A percentile compares a stretch with the other conserved stretches of the same genome.
Conservation (phyloP, 1,140 invertebrate genomes). For the Drosophila ananassae region DNA sequence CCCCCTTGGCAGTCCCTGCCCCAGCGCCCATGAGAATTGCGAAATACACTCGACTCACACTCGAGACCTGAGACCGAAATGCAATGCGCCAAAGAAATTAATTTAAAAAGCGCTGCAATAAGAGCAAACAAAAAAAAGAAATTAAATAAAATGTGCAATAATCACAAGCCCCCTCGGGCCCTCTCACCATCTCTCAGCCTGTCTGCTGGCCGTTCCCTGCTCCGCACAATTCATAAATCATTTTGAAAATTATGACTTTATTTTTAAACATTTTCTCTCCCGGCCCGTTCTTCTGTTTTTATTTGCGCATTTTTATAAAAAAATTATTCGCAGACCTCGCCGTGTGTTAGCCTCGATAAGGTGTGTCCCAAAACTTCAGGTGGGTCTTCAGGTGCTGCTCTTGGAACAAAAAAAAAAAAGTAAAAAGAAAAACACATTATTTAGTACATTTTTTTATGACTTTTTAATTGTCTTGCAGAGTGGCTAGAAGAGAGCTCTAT, state of each 20-base stretch:
- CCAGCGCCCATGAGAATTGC: slow-evolving; percentile 29
- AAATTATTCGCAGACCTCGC: slow-evolving; percentile 57
- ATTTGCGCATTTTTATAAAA: slow-evolving; percentile 72
- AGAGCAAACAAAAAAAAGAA: slow-evolving; percentile 65
- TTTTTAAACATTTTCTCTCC: slow-evolving; percentile 52
- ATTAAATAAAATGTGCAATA: slow-evolving; percentile 74
- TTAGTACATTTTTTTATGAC: slow-evolving; percentile 48
- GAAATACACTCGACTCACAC: slow-evolving; percentile 25
- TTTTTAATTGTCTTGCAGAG: slow-evolving; percentile 59
- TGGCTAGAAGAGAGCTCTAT: not conserved
- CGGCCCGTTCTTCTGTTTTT: slow-evolving; percentile 29
- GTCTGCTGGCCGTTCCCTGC: slow-evolving; percentile 45
- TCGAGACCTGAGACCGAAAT: slow-evolving; percentile 38
- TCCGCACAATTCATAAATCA: slow-evolving; percentile 75
- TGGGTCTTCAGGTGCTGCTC: slow-evolving; percentile 11
- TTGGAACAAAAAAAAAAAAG: slow-evolving; percentile 18
- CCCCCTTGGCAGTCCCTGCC: slow-evolving; percentile 4
- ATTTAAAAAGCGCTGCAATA: slow-evolving; percentile 77
- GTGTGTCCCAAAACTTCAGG: slow-evolving; percentile 10
- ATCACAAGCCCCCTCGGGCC: slow-evolving; percentile 27
- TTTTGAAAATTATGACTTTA: slow-evolving; percentile 80
- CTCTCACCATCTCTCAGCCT: slow-evolving; percentile 7
- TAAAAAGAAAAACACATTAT: slow-evolving; percentile 7
- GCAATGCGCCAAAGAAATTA: slow-evolving; percentile 64
- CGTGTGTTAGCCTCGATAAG: not conserved